Conservation (phyloP, 1,140 invertebrate species). For the Hycleus phaleratus region DNA sequence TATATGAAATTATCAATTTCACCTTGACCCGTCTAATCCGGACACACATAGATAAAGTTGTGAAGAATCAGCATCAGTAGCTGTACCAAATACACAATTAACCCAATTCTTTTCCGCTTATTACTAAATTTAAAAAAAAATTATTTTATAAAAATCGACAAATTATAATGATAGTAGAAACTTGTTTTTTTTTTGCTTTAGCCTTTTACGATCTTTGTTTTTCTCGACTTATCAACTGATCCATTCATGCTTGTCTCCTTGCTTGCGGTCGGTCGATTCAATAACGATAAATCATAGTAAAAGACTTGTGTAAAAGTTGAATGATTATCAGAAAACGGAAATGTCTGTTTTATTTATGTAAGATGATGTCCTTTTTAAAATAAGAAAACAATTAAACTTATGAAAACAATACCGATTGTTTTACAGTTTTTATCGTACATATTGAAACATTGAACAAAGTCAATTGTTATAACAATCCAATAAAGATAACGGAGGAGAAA, state of each 20-base stretch:
- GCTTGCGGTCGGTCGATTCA: background rate
- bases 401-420: slow-evolving; percentile 5
- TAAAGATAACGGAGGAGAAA: no score
- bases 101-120: slow-evolving; percentile 26
- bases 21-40: slow-evolving; percentile 19
- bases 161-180: background rate
- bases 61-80: slow-evolving; percentile 10
- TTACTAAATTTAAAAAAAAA: background rate
- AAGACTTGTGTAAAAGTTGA: slow-evolving; percentile 7
- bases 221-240: slow-evolving; percentile 6
- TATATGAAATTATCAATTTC: background rate
- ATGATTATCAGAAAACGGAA: slow-evolving; percentile 10
- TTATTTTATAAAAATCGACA: no score
- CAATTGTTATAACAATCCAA: no score
- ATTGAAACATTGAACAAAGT: no score
- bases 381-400: slow-evolving; percentile 2
- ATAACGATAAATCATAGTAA: no score
- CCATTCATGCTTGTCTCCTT: slow-evolving; percentile 11
- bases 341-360: slow-evolving; percentile 11
- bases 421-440: no score
- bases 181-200: background rate
- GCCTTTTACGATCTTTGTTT: background rate
- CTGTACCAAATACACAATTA: slow-evolving; percentile 16
- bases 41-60: slow-evolving; percentile 6
- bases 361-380: background rate